A percentile compares a stretch with the other conserved stretches of the same genome.
These are phyloP conservation scores for Heteropelma amictum DNA, from an alignment of 2,888 invertebrate species.

Conservation along the genomic window DNA sequence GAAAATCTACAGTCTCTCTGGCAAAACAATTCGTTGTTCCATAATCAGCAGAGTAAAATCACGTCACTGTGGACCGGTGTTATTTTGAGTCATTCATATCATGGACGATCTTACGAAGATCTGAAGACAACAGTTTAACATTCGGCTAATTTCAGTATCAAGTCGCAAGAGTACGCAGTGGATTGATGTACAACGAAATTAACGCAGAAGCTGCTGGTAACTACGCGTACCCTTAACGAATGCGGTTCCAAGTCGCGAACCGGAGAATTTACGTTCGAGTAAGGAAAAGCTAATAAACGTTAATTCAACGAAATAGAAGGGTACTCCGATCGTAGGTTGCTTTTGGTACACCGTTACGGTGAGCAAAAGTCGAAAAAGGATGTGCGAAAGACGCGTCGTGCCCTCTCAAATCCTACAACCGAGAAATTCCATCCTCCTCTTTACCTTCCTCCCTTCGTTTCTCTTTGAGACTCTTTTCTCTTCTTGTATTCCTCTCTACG, in stretches of 20 bases:
- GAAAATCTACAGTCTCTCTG: no score
- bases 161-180: not conserved
- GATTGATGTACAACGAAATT: conserved; percentile 56
- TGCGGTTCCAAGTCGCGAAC: conserved; percentile 59
- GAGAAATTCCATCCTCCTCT: conserved; percentile 31
- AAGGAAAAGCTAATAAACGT: conserved; percentile 69
- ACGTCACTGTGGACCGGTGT: no score
- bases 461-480: conserved; percentile 10
- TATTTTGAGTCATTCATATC: no score
- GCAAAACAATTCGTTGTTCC: no score
- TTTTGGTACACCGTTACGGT: conserved; percentile 32
- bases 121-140: no score
- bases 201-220: conserved; percentile 53
- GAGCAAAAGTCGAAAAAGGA: conserved; percentile 37
- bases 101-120: no score
- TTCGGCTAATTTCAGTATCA: conserved; percentile 6
- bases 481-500: conserved; percentile 16
- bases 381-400: conserved; percentile 30
- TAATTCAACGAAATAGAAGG: conserved; percentile 67
- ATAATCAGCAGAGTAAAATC: no score
- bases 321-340: conserved; percentile 28
- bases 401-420: conserved; percentile 23
- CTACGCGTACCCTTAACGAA: conserved; percentile 36
- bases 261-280: conserved; percentile 61
- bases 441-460: not conserved